A percentile compares a stretch with the other conserved stretches of the same genome.
Evolutionary conservation across 2,113 vertebrate genomes (phyloP).

Genomic region (Aspiorhynchus laticeps): DNA sequence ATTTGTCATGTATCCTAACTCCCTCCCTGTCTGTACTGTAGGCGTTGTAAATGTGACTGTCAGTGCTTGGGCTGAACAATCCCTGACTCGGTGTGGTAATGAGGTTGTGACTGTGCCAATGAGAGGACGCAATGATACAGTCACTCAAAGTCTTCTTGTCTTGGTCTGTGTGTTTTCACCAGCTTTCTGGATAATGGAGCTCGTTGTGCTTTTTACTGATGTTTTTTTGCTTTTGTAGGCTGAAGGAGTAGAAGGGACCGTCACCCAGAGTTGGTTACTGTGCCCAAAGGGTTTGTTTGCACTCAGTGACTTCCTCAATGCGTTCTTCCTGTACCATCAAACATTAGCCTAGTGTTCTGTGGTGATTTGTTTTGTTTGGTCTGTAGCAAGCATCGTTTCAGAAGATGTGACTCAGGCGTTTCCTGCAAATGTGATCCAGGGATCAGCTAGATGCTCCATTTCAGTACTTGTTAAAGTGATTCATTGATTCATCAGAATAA

Average conservation of each 20-base stretch:
- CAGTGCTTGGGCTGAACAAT: slow-evolving; percentile 73
- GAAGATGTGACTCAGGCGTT: slow-evolving; percentile 18
- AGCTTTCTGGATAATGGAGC: neutral
- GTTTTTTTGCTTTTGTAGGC: slow-evolving; percentile 58
- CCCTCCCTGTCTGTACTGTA: slow-evolving; percentile 46
- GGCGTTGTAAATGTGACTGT: slow-evolving; percentile 78
- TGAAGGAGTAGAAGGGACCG: slow-evolving; percentile 71
- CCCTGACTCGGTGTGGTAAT: slow-evolving; percentile 68
- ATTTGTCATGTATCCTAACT: too few relatives aligned
- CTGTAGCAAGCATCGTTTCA: neutral
- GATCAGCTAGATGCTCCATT: slow-evolving; percentile 77
- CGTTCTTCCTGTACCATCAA: neutral
- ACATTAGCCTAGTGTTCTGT: neutral
- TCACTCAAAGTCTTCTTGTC: slow-evolving; percentile 78
- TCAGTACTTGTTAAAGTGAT: slow-evolving; percentile 77
- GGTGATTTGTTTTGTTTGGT: too few relatives aligned
- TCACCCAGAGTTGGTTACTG: slow-evolving; percentile 70
- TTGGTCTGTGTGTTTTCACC: slow-evolving; percentile 71
- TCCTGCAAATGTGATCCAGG: slow-evolving; percentile 63
- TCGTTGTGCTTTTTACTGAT: neutral
- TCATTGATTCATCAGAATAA: neutral
- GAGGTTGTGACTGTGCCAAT: slow-evolving; percentile 74
- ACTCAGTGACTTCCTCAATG: too few relatives aligned
- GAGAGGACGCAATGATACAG: slow-evolving; percentile 74
- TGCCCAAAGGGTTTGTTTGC: slow-evolving; percentile 70